Evolutionary conservation across 1,140 invertebrate species (phyloP).

Genomic region (Bombus superbus): DNA sequence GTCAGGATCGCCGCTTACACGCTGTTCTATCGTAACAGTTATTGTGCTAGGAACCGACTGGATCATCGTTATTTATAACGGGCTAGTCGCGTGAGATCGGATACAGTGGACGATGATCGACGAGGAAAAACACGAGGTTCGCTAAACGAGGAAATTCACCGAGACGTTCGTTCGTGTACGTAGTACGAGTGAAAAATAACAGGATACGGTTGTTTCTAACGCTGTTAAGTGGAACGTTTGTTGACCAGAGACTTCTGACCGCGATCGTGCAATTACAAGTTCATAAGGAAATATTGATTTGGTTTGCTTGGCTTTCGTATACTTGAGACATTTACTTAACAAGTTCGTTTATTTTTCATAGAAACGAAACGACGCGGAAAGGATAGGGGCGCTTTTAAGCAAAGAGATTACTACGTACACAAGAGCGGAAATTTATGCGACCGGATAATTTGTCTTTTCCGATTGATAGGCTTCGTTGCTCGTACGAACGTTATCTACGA

Average conservation of each 20-base stretch:
- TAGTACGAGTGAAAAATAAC: background rate
- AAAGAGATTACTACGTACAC: too few relatives aligned
- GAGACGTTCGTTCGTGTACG: background rate
- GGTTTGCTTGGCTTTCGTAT: too few relatives aligned
- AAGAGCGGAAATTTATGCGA: too few relatives aligned
- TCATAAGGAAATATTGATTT: background rate
- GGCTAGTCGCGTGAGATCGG: slow-evolving; percentile 24
- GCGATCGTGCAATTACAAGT: background rate
- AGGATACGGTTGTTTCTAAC: background rate
- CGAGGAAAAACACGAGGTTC: background rate
- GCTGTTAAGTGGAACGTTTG: background rate
- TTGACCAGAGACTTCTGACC: background rate
- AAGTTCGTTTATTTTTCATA: too few relatives aligned
- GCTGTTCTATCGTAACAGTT: slow-evolving; percentile 13
- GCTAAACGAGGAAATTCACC: background rate
- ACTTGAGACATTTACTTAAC: too few relatives aligned
- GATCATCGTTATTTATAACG: slow-evolving; percentile 50
- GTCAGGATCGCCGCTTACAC: background rate
- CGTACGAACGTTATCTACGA: too few relatives aligned
- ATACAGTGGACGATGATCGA: background rate
- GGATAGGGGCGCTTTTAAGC: too few relatives aligned
- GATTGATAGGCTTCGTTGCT: too few relatives aligned
- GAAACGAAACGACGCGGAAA: too few relatives aligned
- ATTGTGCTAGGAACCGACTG: slow-evolving; percentile 42
- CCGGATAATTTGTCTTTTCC: too few relatives aligned